Base-by-base conservation (phyloP, 1,140 invertebrate genomes). In the Ephestia elutella region DNA sequence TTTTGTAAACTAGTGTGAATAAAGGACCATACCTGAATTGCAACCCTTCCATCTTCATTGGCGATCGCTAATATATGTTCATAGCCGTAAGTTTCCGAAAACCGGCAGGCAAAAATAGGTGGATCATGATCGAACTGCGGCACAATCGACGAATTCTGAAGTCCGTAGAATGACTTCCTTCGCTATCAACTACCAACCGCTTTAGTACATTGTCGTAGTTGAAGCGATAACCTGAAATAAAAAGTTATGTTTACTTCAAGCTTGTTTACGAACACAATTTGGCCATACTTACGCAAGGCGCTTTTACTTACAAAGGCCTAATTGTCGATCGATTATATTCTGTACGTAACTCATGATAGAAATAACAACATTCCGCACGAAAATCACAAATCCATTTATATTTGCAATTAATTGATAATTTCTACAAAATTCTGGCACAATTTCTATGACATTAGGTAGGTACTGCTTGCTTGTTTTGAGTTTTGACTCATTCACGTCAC, bases 41-140 rank as follows among this genome's bases (percentile, higher is more conserved):
- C 90, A 51, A 96, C 88, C 71, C 90, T 92, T 8, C 96, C 96
- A 89, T 96, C 94, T 89, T 97, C 95, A 86, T 96, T 96, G 15
- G 95, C 95, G 35, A 96, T 89, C 11, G 93, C 95, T 30, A 96
- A 79, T 20, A 95, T 90, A 75, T 96, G 90, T 73, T 93, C 89
- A 56, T 91, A 91, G 19, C 91, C 91, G 38, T 90, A 69, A 20
- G 86, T 80, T 66, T 92, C 91, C 8, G 92, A 90, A 66, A 92
- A 93, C 68, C 92, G 92, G 62, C 92, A 92, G 0, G 92, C 91
- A 71, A 93, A 93, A 66, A 93, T 92, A 2, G 91, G 91, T 2
- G 92, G 91, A 58, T 90, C 87, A 38, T 89, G 89, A 55, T 91
- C 90, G 48, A 84, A 89, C 49, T 84, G 86, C 1, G 75, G 73